These are phyloP conservation scores for Micrastur ruficollis DNA, from an alignment of 2,797 vertebrate genomes.

Conservation along the genomic window DNA sequence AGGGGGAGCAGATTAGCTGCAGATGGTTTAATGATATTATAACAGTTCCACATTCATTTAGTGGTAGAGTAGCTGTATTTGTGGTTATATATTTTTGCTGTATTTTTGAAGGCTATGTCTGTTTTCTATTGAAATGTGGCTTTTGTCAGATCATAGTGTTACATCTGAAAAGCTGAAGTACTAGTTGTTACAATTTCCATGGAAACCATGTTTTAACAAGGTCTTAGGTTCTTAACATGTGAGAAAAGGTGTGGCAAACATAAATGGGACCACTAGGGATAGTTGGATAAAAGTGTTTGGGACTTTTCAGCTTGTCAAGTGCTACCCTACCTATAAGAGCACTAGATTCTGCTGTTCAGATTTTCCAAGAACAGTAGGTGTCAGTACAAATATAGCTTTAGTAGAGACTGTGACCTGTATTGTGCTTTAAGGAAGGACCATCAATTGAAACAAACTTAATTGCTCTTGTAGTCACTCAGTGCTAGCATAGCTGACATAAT, in stretches of 20 bases:
- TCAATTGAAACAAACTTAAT: neutral
- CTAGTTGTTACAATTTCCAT: neutral
- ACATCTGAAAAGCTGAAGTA: neutral
- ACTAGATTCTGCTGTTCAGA: neutral
- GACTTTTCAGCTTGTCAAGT: neutral
- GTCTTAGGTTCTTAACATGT: neutral
- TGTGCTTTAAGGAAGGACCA: neutral
- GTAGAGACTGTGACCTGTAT: neutral
- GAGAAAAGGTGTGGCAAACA: neutral
- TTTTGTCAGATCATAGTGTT: neutral
- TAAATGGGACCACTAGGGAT: neutral
- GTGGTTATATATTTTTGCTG: neutral
- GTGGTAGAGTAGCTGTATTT: neutral
- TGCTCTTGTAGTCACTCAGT: neutral
- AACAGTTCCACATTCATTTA: neutral
- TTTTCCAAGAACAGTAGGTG: conserved; percentile 5
- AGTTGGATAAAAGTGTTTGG: neutral
- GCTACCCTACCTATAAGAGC: neutral
- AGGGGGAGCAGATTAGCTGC: neutral
- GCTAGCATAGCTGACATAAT: neutral
- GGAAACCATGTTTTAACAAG: neutral
- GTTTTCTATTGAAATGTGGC: neutral
- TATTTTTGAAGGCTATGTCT: neutral
- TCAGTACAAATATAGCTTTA: neutral
- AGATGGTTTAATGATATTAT: neutral